phyloP scores from a whole-genome alignment of 1,140 invertebrate genomes.

The Physella acuta region DNA sequence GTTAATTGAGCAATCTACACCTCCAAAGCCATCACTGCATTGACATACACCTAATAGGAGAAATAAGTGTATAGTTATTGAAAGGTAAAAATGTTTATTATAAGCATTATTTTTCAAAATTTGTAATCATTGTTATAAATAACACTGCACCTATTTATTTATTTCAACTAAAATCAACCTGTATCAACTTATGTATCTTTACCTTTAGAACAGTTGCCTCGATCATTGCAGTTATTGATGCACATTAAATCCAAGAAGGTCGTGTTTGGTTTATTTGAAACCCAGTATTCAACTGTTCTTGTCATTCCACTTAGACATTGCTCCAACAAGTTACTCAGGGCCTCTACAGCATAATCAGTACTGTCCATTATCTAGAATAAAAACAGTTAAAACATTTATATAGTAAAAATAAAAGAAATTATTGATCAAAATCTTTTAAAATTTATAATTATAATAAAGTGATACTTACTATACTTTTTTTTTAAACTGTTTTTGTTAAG shows the following conservation, averaged over 20 bases:
- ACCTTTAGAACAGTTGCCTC: slow-evolving; percentile 33
- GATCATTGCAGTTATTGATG: slow-evolving; percentile 32
- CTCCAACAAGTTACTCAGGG: slow-evolving; percentile 32
- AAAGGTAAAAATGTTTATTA: no score
- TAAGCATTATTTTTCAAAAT: no score
- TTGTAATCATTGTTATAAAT: no score
- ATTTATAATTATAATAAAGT: no score
- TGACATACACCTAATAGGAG: slow-evolving; percentile 33
- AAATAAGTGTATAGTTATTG: no score
- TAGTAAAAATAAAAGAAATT: no score
- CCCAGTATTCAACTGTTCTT: slow-evolving; percentile 29
- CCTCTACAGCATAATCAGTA: slow-evolving; percentile 29
- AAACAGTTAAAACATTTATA: background rate
- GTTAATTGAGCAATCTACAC: slow-evolving; percentile 37
- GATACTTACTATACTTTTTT: no score
- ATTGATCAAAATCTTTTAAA: no score
- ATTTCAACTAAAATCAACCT: no score
- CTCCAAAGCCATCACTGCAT: slow-evolving; percentile 33
- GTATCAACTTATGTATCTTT: background rate
- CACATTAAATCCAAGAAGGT: slow-evolving; percentile 26
- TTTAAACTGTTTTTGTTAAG: no score
- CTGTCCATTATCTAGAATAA: slow-evolving; percentile 37
- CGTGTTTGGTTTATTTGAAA: slow-evolving; percentile 9
- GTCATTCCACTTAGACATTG: slow-evolving; percentile 28
- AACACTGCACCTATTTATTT: no score